Percentiles rank a stretch among this genome's conserved stretches.
phyloP scores from a whole-genome alignment of 2,797 vertebrate species.

The Tapirus indicus region DNA sequence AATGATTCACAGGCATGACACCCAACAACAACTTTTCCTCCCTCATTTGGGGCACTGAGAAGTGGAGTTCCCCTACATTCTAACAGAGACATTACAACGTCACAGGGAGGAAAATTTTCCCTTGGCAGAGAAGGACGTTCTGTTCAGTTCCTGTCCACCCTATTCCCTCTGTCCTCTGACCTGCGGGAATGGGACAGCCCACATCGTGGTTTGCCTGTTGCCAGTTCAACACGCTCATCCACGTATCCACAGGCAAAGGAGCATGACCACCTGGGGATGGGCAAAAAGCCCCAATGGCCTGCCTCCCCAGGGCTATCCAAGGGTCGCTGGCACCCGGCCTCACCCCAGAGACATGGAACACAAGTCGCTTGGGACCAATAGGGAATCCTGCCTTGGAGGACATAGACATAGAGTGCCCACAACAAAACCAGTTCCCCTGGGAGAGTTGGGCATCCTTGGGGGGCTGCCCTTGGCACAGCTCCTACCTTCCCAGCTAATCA shows the following conservation, averaged over 20 bases:
- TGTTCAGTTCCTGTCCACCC: background rate
- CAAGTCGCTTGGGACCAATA: background rate
- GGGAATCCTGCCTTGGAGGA: background rate
- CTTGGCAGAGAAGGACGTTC: background rate
- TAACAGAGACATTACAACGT: background rate
- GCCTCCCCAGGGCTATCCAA: background rate
- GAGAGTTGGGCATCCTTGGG: no score
- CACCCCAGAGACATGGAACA: background rate
- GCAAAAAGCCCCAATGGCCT: background rate
- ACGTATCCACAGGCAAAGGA: background rate
- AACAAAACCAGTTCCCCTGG: background rate
- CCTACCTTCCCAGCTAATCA: background rate
- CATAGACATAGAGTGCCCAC: background rate
- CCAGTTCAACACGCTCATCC: background rate
- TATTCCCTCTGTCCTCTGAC: background rate
- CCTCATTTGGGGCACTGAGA: background rate
- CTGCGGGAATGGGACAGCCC: no score
- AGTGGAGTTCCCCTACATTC: background rate
- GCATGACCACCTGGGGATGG: no score
- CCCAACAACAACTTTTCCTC: background rate
- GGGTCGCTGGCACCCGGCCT: background rate
- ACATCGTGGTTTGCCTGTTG: background rate
- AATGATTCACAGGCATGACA: background rate
- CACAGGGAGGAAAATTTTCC: background rate
- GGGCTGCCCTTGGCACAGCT: accelerated